phyloP scores from a whole-genome alignment of 2,888 invertebrate species.

The Hypsopygia costalis region DNA sequence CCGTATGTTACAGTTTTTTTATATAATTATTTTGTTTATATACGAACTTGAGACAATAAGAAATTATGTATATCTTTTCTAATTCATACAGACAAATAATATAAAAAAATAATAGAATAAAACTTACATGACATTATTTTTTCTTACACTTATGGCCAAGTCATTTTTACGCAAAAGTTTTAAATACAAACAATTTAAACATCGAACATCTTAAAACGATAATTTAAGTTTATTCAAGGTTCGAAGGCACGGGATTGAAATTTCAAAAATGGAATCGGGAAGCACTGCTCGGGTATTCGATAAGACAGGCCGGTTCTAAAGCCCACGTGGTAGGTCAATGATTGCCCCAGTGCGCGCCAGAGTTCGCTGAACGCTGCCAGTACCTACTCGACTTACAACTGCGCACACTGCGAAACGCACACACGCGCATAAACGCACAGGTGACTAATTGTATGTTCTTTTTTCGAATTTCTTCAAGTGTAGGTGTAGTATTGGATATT shows the following conservation, averaged over 20 bases:
- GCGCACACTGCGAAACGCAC: conserved; percentile 25
- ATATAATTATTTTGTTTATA: too few relatives aligned
- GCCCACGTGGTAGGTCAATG: conserved; percentile 77
- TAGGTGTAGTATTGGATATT: conserved; percentile 12
- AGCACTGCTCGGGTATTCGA: conserved; percentile 32
- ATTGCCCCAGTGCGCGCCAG: conserved; percentile 67
- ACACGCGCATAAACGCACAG: conserved; percentile 33
- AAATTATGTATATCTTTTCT: too few relatives aligned
- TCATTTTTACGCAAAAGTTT: too few relatives aligned
- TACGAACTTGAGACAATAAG: too few relatives aligned
- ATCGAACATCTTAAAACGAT: too few relatives aligned
- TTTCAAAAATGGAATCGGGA: conserved; percentile 40
- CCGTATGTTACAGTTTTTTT: too few relatives aligned
- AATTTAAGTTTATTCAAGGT: too few relatives aligned
- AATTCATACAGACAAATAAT: too few relatives aligned
- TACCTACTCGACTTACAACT: conserved; percentile 2
- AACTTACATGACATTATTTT: too few relatives aligned
- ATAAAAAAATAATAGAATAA: too few relatives aligned
- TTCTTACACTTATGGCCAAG: too few relatives aligned
- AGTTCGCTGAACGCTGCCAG: conserved; percentile 56
- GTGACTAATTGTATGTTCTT: conserved; percentile 50
- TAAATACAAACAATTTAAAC: too few relatives aligned
- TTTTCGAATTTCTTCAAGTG: conserved; percentile 14
- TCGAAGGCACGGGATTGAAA: conserved; percentile 11
- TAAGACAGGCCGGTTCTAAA: conserved; percentile 45